phyloP scores from a whole-genome alignment of 2,797 vertebrate species.

The Acipenser oxyrinchus region DNA sequence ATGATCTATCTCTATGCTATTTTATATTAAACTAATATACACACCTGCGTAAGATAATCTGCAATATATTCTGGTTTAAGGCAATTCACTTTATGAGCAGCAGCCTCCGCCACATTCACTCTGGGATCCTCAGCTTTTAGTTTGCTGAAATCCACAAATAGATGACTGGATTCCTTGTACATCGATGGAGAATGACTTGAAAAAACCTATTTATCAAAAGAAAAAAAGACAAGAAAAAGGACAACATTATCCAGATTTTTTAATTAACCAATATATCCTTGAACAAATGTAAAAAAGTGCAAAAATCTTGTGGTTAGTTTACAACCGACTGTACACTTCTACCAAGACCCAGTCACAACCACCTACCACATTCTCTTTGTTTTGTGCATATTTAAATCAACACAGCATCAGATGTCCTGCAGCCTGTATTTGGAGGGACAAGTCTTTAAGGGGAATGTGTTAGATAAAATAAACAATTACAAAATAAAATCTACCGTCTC shows the following conservation, averaged over 20 bases:
- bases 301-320: not conserved
- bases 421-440: too few species aligned
- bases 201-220: slow-evolving; percentile 64
- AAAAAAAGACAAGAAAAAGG: not conserved
- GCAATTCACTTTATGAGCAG: slow-evolving; percentile 71
- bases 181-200: slow-evolving; percentile 59
- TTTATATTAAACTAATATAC: slow-evolving; percentile 11
- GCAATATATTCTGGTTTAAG: slow-evolving; percentile 91
- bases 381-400: too few species aligned
- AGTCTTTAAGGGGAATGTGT: not conserved
- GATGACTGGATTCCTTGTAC: slow-evolving; percentile 77
- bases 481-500: not conserved
- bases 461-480: not conserved
- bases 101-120: slow-evolving; percentile 66
- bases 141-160: slow-evolving; percentile 86
- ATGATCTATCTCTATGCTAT: not conserved
- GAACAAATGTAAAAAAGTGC: not conserved
- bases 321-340: not conserved
- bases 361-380: not conserved
- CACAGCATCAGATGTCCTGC: too few species aligned
- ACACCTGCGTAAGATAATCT: slow-evolving; percentile 90
- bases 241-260: not conserved
- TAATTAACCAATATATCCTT: not conserved
- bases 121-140: slow-evolving; percentile 73
- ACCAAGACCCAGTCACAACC: not conserved